Evolutionary conservation across 2,888 invertebrate species (phyloP), one percentile per base, ranked within the genome.

Genomic region (Laothoe populi): DNA sequence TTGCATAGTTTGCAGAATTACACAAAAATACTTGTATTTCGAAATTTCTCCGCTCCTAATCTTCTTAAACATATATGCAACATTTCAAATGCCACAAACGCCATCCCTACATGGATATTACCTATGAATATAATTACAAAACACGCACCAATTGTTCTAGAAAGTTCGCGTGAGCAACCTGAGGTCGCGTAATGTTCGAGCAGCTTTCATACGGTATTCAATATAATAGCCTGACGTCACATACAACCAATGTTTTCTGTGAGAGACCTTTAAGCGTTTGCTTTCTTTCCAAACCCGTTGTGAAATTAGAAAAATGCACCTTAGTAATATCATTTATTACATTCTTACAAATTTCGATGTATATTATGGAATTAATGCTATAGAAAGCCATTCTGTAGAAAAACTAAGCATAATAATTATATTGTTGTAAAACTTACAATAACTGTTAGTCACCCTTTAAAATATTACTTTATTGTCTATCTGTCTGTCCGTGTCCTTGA

Each of bases 151-250:
- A 19, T 35, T 49, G 40, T 53, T 61, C 53, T 61, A 61, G 61
- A 61, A 61, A 61, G 61, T 61, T 61, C 42, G 40, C 63, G 57
- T 64, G 65, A 42, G 60, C 63, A 65, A 65, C 64, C 24, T 11
- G 63, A 60, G 65, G 66, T 65, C 65, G 62, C 46, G 53, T 63
- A 57, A 59, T 57, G 59, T 53, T 58, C 62, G 61, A 45, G 48
- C 46, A 38, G 60, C 66, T 66, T 66, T 66, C 66, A 65, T 66
- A 48, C 61, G 44, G 53, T 61, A 53, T 60, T 46, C 48, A 40
- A 48, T 48, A 60, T 48, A 46, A 60, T 60, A 40, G 40, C 46
- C 23, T 48, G 59, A 60, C 48, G 60, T 48, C 38, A 60, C 21
- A 42, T 42, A 42, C 24, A 46, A 5, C 23, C 23, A 31, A 60